Base-by-base conservation (phyloP, 2,113 vertebrate species). In the Mobula hypostoma region DNA sequence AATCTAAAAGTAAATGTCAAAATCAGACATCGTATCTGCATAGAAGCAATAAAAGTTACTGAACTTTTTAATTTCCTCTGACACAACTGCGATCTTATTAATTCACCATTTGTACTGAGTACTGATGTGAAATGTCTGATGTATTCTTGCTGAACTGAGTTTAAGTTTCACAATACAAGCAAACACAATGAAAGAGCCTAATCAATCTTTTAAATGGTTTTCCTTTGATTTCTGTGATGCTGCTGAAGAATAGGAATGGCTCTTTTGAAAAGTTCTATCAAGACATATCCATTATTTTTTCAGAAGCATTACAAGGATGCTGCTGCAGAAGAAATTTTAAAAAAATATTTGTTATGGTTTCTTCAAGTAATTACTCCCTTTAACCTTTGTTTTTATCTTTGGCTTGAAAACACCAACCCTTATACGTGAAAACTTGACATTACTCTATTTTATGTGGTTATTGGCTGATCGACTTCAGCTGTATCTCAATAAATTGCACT, bases 261-360 rank as follows among this genome's bases (percentile, higher is more conserved):
- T 70, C 11, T 70, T 11, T 74, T 19, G 72, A 74, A 74, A 24
- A 74, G 72, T 21, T 74, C 72, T 21, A 70, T 74, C 72, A 24
- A 74, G 72, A 74, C 19, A 24, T 0, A 15, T 74, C 21, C 21
- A 21, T 74, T 21, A 24, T 74, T 90, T 63, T 63, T 7, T 19
- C 61, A 90, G 61, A 17, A 90, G 6, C 61, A 2, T 19, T 90
- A 66, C 21, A 63, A 90, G 32, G 63, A 32, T 68, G 61, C 61
- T 63, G 58, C 29, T 63, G 5, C 56, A 61, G 9, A 63, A n/a
- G 32, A 79, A 90, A 32, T 4, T 48, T 48, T 15, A 90, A 66
- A 79, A 66, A 66, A n/a, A 29, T 66, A 90, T 90, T 88, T 32
- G n/a, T 32, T 90, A 90, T 32, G 61, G 85, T 66, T 90, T 90